These are phyloP conservation scores for Pemphredon lugubris DNA, from an alignment of 2,888 invertebrate genomes.

Conservation along the genomic window DNA sequence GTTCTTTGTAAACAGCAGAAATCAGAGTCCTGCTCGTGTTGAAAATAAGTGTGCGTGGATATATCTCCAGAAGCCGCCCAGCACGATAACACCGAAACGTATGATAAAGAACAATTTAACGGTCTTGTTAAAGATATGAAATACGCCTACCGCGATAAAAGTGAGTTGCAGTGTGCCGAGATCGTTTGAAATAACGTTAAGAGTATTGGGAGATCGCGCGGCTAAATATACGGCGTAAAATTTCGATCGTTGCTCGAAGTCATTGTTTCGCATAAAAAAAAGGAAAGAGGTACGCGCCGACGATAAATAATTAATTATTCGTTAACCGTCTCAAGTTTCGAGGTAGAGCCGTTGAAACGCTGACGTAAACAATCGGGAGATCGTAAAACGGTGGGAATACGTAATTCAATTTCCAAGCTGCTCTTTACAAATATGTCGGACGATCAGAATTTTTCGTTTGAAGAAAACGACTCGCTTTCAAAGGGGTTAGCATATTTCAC, in stretches of 20 bases:
- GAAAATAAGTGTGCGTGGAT: conserved; percentile 46
- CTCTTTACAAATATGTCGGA: not conserved
- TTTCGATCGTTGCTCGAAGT: no score
- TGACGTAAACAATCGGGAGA: no score
- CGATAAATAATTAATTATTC: not conserved
- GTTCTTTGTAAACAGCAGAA: conserved; percentile 51
- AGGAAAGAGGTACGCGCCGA: not conserved
- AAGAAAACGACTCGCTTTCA: conserved; percentile 20
- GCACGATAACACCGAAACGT: conserved; percentile 56
- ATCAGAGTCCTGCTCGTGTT: conserved; percentile 39
- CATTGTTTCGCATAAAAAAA: not conserved
- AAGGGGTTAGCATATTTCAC: conserved; percentile 29
- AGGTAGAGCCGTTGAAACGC: no score
- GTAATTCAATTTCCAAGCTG: no score
- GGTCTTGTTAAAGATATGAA: conserved; percentile 76
- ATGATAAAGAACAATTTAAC: conserved; percentile 73
- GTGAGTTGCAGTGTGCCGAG: conserved; percentile 55
- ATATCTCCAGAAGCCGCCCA: conserved; percentile 74
- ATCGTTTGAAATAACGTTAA: conserved; percentile 20
- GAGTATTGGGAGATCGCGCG: conserved; percentile 1
- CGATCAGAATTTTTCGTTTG: not conserved
- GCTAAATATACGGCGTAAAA: not conserved
- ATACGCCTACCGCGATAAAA: conserved; percentile 76
- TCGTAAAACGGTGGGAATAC: no score
- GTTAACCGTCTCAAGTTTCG: no score